Conservation (phyloP, 2,888 invertebrate species). For the Melieria crassipennis region DNA sequence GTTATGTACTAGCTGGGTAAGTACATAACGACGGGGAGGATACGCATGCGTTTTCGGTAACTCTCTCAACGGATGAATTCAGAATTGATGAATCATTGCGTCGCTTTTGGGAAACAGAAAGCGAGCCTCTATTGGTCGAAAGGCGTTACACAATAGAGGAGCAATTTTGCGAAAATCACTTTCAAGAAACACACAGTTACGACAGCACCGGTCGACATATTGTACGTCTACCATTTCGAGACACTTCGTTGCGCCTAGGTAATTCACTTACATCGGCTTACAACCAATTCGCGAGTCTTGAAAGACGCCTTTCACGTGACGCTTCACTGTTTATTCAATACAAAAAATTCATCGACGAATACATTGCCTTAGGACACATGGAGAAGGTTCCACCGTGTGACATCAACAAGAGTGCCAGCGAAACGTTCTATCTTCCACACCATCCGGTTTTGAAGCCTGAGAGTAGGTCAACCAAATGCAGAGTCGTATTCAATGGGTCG, state of each 20-base stretch:
- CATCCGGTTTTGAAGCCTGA: conserved; percentile 41
- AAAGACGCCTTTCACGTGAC: conserved; percentile 7
- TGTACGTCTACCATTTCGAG: neutral
- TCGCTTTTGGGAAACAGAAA: conserved; percentile 12
- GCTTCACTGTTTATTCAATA: conserved; percentile 28
- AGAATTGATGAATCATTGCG: conserved; percentile 7
- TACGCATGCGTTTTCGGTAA: neutral
- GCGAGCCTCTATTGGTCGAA: conserved; percentile 2
- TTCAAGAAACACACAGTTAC: neutral
- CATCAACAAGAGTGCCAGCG: conserved; percentile 10
- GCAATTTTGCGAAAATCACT: conserved; percentile 12
- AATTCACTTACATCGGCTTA: conserved; percentile 4
- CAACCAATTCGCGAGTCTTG: conserved; percentile 2
- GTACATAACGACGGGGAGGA: conserved; percentile 12
- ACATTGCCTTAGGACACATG: conserved; percentile 40
- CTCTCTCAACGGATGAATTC: neutral
- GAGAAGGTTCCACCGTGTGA: conserved; percentile 22
- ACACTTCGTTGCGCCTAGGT: neutral
- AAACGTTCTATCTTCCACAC: conserved; percentile 41
- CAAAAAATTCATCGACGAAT: conserved; percentile 37
- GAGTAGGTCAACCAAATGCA: conserved; percentile 36
- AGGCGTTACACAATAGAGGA: conserved; percentile 1
- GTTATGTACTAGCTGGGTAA: conserved; percentile 17
- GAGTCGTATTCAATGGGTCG: conserved; percentile 37
- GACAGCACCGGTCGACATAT: conserved; percentile 1